Conservation (phyloP, 2,113 vertebrate genomes). For the Ovibos moschatus region DNA sequence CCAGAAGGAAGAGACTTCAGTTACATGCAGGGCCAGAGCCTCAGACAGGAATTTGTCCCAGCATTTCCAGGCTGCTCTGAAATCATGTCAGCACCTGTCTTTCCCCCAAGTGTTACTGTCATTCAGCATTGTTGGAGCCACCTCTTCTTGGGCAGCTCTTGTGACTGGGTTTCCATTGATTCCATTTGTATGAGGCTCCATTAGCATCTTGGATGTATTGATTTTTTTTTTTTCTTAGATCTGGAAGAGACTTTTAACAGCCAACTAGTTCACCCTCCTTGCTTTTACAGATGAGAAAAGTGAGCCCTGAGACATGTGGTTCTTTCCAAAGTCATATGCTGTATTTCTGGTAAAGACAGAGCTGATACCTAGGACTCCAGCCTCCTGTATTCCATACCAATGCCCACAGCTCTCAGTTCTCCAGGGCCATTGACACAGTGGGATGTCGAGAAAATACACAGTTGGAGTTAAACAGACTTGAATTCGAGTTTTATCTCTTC, state of each 20-base stretch:
- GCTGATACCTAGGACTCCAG: not conserved
- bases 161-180: slow-evolving; percentile 20
- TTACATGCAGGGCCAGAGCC: not conserved
- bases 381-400: not conserved
- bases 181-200: not conserved
- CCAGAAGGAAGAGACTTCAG: not conserved
- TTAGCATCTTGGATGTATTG: slow-evolving; percentile 49
- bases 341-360: not conserved
- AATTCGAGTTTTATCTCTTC: not conserved
- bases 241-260: slow-evolving; percentile 28
- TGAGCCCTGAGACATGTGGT: not conserved
- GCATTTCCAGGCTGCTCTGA: not conserved
- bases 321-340: not conserved
- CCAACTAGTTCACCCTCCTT: slow-evolving; percentile 2
- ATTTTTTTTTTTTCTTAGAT: slow-evolving; percentile 20
- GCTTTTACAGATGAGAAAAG: slow-evolving; percentile 44
- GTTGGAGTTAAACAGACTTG: not conserved
- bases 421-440: not conserved
- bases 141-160: not conserved
- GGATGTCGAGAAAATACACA: not conserved
- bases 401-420: not conserved
- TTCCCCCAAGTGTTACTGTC: not conserved
- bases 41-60: not conserved
- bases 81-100: not conserved
- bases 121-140: not conserved